Conservation (phyloP, 2,888 invertebrate genomes). For the Dolichopus griseipennis region DNA sequence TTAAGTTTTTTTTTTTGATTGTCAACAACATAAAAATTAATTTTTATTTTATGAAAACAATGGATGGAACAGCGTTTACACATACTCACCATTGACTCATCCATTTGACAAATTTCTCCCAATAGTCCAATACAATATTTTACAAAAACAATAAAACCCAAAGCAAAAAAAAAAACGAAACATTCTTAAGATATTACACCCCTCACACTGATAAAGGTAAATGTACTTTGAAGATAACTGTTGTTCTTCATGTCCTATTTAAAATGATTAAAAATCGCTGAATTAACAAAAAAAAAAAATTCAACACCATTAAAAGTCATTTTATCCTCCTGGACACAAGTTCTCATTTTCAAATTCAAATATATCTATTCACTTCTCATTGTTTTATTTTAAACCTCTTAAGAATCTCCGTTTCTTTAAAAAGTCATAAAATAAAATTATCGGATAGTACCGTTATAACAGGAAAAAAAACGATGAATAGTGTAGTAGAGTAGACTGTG, state of each 20-base stretch:
- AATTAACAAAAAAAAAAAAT: slow-evolving; percentile 2
- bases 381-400: neutral
- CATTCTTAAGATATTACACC: neutral
- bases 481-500: too few species aligned
- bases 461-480: too few species aligned
- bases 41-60: too few species aligned
- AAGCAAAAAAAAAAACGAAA: too few species aligned
- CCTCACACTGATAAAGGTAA: neutral
- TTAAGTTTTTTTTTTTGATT: too few species aligned
- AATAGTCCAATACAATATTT: neutral
- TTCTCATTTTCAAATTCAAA: neutral
- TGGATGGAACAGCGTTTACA: too few species aligned
- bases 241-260: too few species aligned
- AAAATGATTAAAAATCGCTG: neutral
- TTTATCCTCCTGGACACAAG: neutral
- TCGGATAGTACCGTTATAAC: neutral
- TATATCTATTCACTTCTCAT: too few species aligned
- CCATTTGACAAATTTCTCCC: neutral
- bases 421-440: neutral
- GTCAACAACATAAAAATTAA: too few species aligned
- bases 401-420: neutral
- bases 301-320: neutral
- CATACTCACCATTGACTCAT: neutral
- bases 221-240: neutral
- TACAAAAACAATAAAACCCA: neutral